Base-by-base conservation (phyloP, 2,797 vertebrate species). In the Salmo trutta region DNA sequence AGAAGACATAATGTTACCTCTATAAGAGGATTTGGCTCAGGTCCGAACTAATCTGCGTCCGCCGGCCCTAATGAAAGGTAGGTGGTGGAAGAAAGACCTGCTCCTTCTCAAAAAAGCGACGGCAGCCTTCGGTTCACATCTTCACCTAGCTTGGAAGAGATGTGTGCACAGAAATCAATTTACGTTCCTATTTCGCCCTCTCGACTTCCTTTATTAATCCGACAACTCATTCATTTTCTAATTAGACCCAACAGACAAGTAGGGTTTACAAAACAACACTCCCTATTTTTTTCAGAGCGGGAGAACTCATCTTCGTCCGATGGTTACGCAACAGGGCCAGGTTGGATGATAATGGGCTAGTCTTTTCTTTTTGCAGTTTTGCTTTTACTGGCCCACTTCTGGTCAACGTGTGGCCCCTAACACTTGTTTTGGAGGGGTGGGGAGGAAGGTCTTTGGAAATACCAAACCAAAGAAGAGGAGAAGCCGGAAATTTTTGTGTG, bases 111-210 rank as follows among this genome's bases (percentile, higher is more conserved):
- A 85, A 83, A 86, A 83, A 81, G 83, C 19, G 41, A 66, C 73
- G 73, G 47, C 31, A 68, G 27, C 66, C 52, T 19, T 64, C 17
- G 75, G 19, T 10, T 76, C 70, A 78, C 74, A 33, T 82, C 77
- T 77, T 69, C 69, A 81, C 54, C 33, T 16, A 33, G 78, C 66
- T 71, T 33, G 59, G 79, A 77, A 76, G 71, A 70, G 70, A 77
- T 10, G 73, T 59, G 77, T 54, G 78, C 82, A 71, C 78, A 80
- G 81, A 85, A 85, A 86, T 88, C 86, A 84, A 85, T 86, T 84
- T 86, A 70, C 72, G 80, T 77, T 83, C 74, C 80, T 75, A 70
- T 74, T 77, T 77, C 67, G 66, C 62, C 24, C 78, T 70, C 72
- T 64, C 27, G 78, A 78, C 74, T 78, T 79, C 68, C 29, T 53